Percentiles rank a stretch among this genome's conserved stretches.
Conservation (phyloP, 1,140 invertebrate genomes). For the Linepithema humile region DNA sequence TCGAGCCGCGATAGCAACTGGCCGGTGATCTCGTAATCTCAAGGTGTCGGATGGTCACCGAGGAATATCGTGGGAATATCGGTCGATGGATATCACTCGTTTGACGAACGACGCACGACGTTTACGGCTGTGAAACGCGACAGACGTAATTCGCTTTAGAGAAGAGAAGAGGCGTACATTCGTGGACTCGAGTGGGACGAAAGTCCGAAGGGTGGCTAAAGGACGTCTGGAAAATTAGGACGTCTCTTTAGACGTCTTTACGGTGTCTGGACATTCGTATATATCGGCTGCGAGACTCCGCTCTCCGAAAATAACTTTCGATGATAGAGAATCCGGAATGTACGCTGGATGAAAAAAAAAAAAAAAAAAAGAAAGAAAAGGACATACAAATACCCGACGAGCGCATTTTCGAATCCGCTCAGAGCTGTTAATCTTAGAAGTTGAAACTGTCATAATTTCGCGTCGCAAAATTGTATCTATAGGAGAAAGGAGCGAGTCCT, state of each 20-base stretch:
- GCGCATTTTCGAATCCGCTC: slow-evolving; percentile 17
- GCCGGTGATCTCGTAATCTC: neutral
- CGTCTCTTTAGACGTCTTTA: neutral
- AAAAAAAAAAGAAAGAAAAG: neutral
- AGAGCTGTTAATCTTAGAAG: neutral
- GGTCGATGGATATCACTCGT: neutral
- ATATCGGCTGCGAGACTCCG: neutral
- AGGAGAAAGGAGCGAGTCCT: neutral
- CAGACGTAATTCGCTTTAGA: slow-evolving; percentile 14
- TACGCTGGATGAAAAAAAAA: neutral
- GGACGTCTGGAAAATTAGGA: neutral
- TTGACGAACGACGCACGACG: slow-evolving; percentile 2
- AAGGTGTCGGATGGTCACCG: neutral
- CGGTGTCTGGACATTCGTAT: neutral
- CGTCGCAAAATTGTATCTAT: neutral
- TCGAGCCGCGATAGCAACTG: neutral
- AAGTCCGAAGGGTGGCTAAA: neutral
- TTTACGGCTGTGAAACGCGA: slow-evolving; percentile 45
- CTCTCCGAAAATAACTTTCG: neutral
- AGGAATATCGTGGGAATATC: neutral
- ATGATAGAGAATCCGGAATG: neutral
- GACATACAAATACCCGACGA: neutral
- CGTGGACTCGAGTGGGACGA: neutral
- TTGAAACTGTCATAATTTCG: slow-evolving; percentile 6
- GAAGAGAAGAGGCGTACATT: too few species aligned